Evolutionary conservation across 2,113 vertebrate species (phyloP), one percentile per base, ranked within the genome.

Genomic region (Panthera tigris): DNA sequence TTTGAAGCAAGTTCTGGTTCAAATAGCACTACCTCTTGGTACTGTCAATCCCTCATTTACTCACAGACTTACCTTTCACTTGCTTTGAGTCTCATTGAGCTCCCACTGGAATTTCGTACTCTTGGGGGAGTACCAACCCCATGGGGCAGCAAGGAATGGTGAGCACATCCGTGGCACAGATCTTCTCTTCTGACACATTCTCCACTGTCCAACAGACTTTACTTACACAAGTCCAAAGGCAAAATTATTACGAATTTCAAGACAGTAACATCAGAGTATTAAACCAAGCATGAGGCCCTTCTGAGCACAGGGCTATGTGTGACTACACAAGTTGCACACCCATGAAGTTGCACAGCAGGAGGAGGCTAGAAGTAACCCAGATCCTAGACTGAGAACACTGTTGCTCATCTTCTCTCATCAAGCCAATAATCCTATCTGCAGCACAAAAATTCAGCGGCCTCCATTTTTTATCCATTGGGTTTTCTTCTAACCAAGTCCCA

Each of bases 141-240:
- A 7, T 1, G 8, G 21, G 25, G 3, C 65, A 73, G 39, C 16
- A 27, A 79, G 27, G 11, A 52, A 25, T 13, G 1, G 23, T 15
- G 33, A 55, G 2, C 31, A 13, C 0, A 0, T 55, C 2, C 0
- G 2, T 39, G 23, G 5, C 8, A 0, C 2, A 0, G 48, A 31
- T 36, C 39, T 89, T 48, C 27, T 48, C 21, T 36, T 14, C 23
- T 68, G 45, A 36, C 1, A 6, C 5, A 12, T 80, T 69, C 41
- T 76, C 93, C 65, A 63, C 73, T 66, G 81, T 84, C 81, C 41
- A 15, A 8, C 7, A 81, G 36, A 90, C 88, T 57, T 52, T 25
- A 65, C 25, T 66, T 91, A 81, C 16, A 86, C 71, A 31, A n/a
- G 15, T 89, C 89, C 68, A 94, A 33, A 92, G 92, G 50, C 19